Evolutionary conservation across 2,797 vertebrate genomes (phyloP).

Genomic region (Lepus townsendii): DNA sequence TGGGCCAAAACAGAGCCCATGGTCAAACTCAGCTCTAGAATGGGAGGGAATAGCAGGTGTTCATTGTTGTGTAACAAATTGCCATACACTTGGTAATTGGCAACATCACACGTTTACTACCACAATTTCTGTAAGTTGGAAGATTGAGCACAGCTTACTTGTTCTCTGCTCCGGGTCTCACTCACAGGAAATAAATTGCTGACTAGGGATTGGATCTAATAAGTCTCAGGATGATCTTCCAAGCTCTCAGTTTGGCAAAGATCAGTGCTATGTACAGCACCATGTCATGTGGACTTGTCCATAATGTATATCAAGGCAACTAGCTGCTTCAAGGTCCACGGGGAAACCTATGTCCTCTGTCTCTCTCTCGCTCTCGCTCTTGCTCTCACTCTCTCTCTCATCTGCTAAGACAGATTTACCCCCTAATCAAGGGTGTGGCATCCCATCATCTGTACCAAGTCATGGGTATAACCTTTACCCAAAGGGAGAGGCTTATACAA

Average conservation of each 20-base stretch:
- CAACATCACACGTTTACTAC: not conserved
- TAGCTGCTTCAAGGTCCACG: not conserved
- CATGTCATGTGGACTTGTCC: not conserved
- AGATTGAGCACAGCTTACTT: not conserved
- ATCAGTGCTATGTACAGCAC: not conserved
- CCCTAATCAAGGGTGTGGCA: not conserved
- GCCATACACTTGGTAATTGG: not conserved
- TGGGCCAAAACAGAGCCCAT: not conserved
- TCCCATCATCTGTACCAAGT: not conserved
- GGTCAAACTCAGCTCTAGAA: rapidly evolving
- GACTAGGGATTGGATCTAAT: not conserved
- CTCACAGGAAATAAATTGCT: not conserved
- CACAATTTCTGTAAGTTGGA: not conserved
- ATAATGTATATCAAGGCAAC: not conserved
- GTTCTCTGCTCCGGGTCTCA: not conserved
- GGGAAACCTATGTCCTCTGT: not conserved
- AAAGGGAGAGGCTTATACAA: not conserved
- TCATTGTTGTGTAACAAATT: not conserved
- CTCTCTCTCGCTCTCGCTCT: too few relatives aligned
- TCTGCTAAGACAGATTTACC: not conserved
- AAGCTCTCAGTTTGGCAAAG: not conserved
- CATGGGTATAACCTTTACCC: not conserved
- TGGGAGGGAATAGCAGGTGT: not conserved
- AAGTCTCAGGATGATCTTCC: not conserved
- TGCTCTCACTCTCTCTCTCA: not conserved